phyloP scores from a whole-genome alignment of 2,113 vertebrate species.

The Pygathrix nemaeus region DNA sequence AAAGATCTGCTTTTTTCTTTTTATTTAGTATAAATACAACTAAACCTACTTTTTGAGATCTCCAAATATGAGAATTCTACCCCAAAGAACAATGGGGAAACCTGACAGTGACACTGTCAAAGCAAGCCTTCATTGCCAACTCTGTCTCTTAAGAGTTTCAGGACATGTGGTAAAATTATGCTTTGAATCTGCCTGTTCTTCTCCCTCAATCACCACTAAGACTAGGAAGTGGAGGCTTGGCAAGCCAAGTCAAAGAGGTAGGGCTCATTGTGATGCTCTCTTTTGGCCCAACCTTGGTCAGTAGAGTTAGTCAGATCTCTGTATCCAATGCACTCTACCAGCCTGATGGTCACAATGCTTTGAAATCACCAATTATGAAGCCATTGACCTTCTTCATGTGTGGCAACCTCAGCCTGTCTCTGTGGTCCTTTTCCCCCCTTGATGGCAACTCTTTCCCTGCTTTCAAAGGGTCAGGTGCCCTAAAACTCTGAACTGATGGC shows the following conservation, averaged over 20 bases:
- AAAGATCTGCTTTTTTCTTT: background rate
- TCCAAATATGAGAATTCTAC: background rate
- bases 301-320: background rate
- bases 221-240: background rate
- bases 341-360: background rate
- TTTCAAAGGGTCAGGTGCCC: background rate
- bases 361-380: conserved; percentile 21
- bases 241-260: background rate
- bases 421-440: background rate
- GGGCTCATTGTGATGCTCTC: background rate
- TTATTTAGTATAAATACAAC: background rate
- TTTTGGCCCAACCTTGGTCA: background rate
- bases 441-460: background rate
- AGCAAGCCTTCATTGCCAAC: background rate
- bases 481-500: background rate
- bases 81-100: background rate
- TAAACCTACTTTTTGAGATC: background rate
- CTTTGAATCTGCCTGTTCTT: background rate
- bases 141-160: background rate
- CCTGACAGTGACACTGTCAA: background rate
- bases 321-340: background rate
- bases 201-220: background rate
- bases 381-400: background rate
- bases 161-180: background rate
- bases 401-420: background rate